A percentile compares a stretch with the other conserved stretches of the same genome.
Conservation (phyloP, 2,113 vertebrate genomes). For the Haemorhous mexicanus region DNA sequence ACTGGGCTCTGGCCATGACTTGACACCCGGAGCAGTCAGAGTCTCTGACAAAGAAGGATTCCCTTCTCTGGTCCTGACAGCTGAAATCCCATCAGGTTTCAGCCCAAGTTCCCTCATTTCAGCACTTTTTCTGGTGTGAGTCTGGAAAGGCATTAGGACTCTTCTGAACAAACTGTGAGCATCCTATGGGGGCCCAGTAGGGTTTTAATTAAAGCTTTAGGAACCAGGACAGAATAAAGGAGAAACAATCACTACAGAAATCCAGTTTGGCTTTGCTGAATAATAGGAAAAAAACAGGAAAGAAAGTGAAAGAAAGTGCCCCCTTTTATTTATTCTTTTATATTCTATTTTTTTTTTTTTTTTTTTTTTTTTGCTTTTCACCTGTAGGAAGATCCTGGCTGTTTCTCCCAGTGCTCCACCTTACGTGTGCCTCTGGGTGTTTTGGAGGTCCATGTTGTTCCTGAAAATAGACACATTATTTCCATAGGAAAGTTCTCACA, state of each 20-base stretch:
- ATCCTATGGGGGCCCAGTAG: neutral
- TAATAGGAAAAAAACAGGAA: neutral
- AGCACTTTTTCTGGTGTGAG: neutral
- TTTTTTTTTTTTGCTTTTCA: neutral
- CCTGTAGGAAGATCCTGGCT: neutral
- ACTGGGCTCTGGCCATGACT: neutral
- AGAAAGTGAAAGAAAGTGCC: neutral
- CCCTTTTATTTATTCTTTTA: no score
- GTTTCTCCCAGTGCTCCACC: neutral
- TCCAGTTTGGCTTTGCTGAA: neutral
- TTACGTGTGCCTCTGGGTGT: fast-evolving
- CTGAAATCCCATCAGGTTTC: neutral
- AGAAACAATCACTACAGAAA: neutral
- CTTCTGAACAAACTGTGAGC: neutral
- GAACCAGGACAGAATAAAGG: neutral
- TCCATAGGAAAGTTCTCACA: neutral
- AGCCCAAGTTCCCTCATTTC: neutral
- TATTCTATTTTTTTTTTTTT: neutral
- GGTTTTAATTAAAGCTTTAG: neutral
- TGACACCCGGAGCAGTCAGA: neutral
- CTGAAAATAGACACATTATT: neutral
- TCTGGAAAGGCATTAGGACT: neutral
- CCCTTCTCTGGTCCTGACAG: neutral
- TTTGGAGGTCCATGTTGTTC: neutral
- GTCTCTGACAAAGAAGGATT: neutral